Base-by-base conservation (phyloP, 2,888 invertebrate genomes). In the Dicyrtomina minuta region DNA sequence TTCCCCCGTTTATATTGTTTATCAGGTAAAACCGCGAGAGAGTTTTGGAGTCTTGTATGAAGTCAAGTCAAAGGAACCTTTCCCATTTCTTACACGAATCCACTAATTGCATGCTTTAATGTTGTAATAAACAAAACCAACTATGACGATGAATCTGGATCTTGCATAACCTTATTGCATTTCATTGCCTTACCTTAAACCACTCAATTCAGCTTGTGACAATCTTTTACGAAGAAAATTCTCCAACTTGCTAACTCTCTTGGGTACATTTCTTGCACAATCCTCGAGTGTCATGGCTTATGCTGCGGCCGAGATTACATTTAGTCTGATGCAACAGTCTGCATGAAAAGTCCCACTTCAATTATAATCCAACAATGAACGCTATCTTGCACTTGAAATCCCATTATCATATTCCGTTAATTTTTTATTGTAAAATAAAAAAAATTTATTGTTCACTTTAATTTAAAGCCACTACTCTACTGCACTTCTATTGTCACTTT, bases 201-300 rank as follows among this genome's bases (percentile, higher is more conserved):
- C 58, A 59, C 74, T 74, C 61, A 70, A 66, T 61, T 74, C 72
- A 46, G 70, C 60, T n/a, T 68, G 61, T 44, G 64, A 66, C 39
- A 75, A 68, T 55, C 74, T 75, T 64, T 76, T 71, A 39, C 74
- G 60, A 22, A 78, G 73, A 71, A 78, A 78, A 66, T 73, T 77
- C 27, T 78, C 78, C 68, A 78, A 70, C 55, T 74, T 78, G 58
- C 72, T 75, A 44, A 72, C 74, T 66, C 76, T 67, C 43, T 72
- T 70, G 17, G 67, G 66, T 27, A 74, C 69, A 72, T 74, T 72
- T 58, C 73, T 74, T 43, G 73, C 75, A 51, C 70, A 70, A 55
- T 75, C 71, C 20, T 70, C 71, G 13, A 74, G 61, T 2, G 65
- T 65, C 70, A 70, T 70, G n/a, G 4, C 27, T 67, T n/a, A n/a